Evolutionary conservation across 2,888 invertebrate species (phyloP), one percentile per base, ranked within the genome.

Genomic region (Beris morrisii): DNA sequence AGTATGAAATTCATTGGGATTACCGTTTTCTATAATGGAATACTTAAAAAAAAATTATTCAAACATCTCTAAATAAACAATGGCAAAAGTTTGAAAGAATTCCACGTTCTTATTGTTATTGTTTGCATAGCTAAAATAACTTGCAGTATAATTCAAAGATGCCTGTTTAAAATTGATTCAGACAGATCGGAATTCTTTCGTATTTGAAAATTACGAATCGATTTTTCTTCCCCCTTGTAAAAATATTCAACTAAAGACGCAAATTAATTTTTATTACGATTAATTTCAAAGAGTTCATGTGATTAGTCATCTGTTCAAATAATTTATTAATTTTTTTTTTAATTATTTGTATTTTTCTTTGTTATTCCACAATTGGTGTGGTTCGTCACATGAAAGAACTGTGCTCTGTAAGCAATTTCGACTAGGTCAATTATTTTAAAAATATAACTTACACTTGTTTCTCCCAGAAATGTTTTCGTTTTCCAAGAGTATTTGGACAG

Each of bases 381-480:
- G n/a, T 44, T 12, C n/a, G n/a, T 44, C n/a, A 12, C 44, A 12
- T 44, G n/a, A 44, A 12, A 12, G 9, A 44, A 22, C 22, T 22
- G 22, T 22, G 22, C 22, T 22, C 22, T 22, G 22, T 22, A 22
- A 22, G 22, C 22, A 22, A 22, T 22, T 22, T 3, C 22, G 22
- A 22, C 22, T 22, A 22, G 22, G 22, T 22, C 22, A 53, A 53
- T 53, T 1, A 30, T 66, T 32, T 13, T 22, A 43, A 53, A 65
- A 48, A 46, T 22, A 59, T 12, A 53, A 65, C 70, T 70, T 68
- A 72, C 72, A 72, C 68, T 66, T 72, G 69, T 59, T 71, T 72
- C 48, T 70, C 68, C 72, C 72, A 72, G 55, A 70, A 69, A 58
- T 69, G 69, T 46, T 70, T 70, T 55, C 69, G 70, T 66, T 68